Evolutionary conservation across 2,888 invertebrate genomes (phyloP), one percentile per base, ranked within the genome.

Genomic region (Acleris holmiana): DNA sequence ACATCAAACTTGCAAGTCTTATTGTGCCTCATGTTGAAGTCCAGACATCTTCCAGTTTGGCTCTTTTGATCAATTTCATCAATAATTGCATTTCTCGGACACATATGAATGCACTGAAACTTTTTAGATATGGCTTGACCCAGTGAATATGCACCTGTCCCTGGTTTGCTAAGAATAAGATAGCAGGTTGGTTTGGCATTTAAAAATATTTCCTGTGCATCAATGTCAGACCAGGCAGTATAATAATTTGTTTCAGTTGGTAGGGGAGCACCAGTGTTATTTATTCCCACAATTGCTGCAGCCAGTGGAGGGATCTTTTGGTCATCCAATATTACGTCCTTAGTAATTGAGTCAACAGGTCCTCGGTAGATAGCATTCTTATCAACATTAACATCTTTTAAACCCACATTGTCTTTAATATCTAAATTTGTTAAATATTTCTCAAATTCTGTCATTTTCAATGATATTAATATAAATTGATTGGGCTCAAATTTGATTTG

Each of bases 141-240:
- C 8, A 95, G 78, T 62, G 85, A 81, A 65, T 85, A 85, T 53
- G 91, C 86, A 29, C 93, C 93, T 23, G 93, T 77, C 3, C 93
- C 94, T 1, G 94, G 94, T 86, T 95, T 95, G 0, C 94, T 93
- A 25, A 95, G 73, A 68, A 95, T 93, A 47, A 94, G 73, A 75
- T 94, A 95, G 56, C 91, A 93, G 8, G 93, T 86, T 8, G 95
- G 95, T 64, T 89, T 90, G 2, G 85, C 80, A 48, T 76, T 76
- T 7, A 95, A 79, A 70, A 89, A 93, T 29, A 85, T 76, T 69
- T 88, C 82, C 76, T 93, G 93, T 1, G 93, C 91, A 70, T 91
- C 92, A 71, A 88, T 80, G 73, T 94, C 94, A 48, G 89, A 89
- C 85, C 94, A 94, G 10, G 84, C 73, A 70, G 91, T 72, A 51